phyloP scores from a whole-genome alignment of 2,888 invertebrate genomes.

The Eilema depressum region DNA sequence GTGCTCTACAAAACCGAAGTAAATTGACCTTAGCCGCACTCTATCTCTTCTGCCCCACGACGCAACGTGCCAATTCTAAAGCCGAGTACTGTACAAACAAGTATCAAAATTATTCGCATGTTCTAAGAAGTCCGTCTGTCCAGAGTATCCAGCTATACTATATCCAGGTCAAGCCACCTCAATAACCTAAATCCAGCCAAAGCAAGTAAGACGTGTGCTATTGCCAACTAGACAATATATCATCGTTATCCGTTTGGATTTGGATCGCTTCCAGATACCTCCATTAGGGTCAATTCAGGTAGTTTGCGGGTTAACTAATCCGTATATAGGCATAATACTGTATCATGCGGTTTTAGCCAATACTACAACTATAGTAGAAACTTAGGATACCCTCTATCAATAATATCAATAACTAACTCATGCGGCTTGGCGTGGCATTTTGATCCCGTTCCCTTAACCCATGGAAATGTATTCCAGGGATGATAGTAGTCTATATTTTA shows the following conservation, averaged over 20 bases:
- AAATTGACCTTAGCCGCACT: not conserved
- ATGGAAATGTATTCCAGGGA: no score
- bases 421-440: no score
- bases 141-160: no score
- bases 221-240: conserved; percentile 37
- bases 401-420: no score
- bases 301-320: not conserved
- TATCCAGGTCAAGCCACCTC: not conserved
- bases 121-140: not conserved
- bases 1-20: no score
- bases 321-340: not conserved
- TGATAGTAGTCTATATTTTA: no score
- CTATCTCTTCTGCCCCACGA: not conserved
- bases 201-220: conserved; percentile 27
- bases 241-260: conserved; percentile 32
- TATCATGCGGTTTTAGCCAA: not conserved
- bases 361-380: not conserved
- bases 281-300: conserved; percentile 21
- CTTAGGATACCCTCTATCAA: no score
- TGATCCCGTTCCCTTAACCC: no score
- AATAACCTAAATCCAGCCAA: conserved; percentile 7
- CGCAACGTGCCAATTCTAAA: not conserved
- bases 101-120: not conserved
- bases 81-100: not conserved
- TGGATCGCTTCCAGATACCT: conserved; percentile 42